Evolutionary conservation across 2,888 invertebrate genomes (phyloP).

Genomic region (Drosophila melanocephala): DNA sequence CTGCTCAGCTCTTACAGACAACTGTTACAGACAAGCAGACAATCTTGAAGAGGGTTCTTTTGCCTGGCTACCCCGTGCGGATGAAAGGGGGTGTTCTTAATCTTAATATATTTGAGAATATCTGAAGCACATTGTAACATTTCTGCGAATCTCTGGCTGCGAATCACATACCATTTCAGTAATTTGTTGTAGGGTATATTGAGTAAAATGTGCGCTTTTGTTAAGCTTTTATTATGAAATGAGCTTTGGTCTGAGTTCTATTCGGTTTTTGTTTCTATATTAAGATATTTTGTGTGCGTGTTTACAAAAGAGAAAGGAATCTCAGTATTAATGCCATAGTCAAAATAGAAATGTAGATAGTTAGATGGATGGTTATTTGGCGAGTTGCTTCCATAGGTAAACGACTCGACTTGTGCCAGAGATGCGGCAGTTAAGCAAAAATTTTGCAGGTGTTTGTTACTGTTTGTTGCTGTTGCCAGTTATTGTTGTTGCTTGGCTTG

Average conservation of each 20-base stretch:
- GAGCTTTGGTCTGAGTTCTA: neutral
- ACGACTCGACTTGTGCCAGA: slow-evolving; percentile 30
- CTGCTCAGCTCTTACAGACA: neutral
- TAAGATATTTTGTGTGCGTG: slow-evolving; percentile 15
- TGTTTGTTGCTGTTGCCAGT: slow-evolving; percentile 24
- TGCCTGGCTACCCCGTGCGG: neutral
- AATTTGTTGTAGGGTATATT: slow-evolving; percentile 3
- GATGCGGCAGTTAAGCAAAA: slow-evolving; percentile 21
- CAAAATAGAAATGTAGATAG: slow-evolving; percentile 52
- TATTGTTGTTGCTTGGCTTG: slow-evolving; percentile 44
- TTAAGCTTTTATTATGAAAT: slow-evolving; percentile 1
- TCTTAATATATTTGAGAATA: neutral
- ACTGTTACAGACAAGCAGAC: neutral
- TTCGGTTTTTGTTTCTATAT: slow-evolving; percentile 5
- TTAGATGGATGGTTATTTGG: slow-evolving; percentile 25
- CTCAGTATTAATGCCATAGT: slow-evolving; percentile 16
- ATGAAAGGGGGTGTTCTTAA: neutral
- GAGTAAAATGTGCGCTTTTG: slow-evolving; percentile 4
- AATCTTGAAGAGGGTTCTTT: neutral
- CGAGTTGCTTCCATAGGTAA: slow-evolving; percentile 19
- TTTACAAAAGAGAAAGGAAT: slow-evolving; percentile 60
- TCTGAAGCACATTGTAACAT: neutral
- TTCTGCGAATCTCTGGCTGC: neutral
- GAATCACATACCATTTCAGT: neutral
- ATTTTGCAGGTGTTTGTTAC: slow-evolving; percentile 50